Evolutionary conservation across 2,888 invertebrate species (phyloP).

Genomic region (Aphidoletes aphidimyza): DNA sequence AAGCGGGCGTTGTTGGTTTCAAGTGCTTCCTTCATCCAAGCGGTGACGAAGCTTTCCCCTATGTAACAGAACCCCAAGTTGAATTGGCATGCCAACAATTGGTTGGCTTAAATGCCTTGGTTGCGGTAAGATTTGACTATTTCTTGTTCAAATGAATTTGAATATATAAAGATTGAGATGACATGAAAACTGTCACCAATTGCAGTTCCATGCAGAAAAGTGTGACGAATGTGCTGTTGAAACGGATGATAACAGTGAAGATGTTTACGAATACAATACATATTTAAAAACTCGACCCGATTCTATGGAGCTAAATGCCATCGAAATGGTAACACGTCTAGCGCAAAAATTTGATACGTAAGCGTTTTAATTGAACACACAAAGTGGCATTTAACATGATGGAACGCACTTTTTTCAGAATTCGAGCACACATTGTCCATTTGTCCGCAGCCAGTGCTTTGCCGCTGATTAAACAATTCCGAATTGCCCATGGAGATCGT

Average conservation of each 20-base stretch:
- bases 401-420: slow-evolving; percentile 64
- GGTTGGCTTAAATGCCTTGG: slow-evolving; percentile 70
- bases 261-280: slow-evolving; percentile 68
- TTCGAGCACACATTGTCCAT: slow-evolving; percentile 76
- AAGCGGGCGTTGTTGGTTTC: slow-evolving; percentile 78
- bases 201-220: slow-evolving; percentile 78
- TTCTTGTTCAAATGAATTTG: no score
- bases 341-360: slow-evolving; percentile 69
- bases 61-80: slow-evolving; percentile 70
- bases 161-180: no score
- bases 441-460: slow-evolving; percentile 73
- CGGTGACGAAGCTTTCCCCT: slow-evolving; percentile 76
- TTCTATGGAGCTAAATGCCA: slow-evolving; percentile 75
- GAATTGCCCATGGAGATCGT: slow-evolving; percentile 67
- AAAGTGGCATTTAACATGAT: neutral
- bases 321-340: slow-evolving; percentile 71
- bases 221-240: slow-evolving; percentile 6
- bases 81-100: slow-evolving; percentile 71
- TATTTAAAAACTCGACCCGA: slow-evolving; percentile 74
- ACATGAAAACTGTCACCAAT: neutral
- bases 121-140: slow-evolving; percentile 78
- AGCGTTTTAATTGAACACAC: no score
- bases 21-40: slow-evolving; percentile 78
- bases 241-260: neutral
- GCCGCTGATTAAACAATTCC: slow-evolving; percentile 68